phyloP scores from a whole-genome alignment of 2,797 vertebrate genomes.

The Gymnopithys bicolor region DNA sequence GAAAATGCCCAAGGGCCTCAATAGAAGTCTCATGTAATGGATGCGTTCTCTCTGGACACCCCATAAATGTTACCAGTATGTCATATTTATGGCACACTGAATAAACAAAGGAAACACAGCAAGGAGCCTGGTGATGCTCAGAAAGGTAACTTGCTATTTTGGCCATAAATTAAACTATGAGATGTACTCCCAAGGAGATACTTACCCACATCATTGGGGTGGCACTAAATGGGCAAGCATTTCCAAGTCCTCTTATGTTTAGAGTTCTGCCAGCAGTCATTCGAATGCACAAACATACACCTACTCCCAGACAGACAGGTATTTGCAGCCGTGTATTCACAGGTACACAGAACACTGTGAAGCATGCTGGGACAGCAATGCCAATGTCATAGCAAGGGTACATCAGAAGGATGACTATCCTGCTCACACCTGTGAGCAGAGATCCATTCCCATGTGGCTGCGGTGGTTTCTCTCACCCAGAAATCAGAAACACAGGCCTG shows the following conservation, averaged over 20 bases:
- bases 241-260: background rate
- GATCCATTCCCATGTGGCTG: background rate
- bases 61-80: background rate
- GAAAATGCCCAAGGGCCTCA: background rate
- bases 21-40: background rate
- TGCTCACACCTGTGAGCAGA: background rate
- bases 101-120: background rate
- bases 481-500: background rate
- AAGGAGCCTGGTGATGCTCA: background rate
- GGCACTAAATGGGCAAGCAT: background rate
- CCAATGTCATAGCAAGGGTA: background rate
- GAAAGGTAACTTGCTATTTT: background rate
- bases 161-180: background rate
- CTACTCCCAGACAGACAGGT: background rate
- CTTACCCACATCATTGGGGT: background rate
- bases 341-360: background rate
- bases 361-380: background rate
- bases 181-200: background rate
- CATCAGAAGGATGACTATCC: background rate
- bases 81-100: background rate
- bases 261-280: constrained; percentile 22
- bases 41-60: background rate
- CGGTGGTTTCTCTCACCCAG: background rate
- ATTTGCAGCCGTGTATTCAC: background rate
- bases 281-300: background rate